Evolutionary conservation across 2,888 invertebrate species (phyloP), one percentile per base, ranked within the genome.

Genomic region (Orthosia gothica): DNA sequence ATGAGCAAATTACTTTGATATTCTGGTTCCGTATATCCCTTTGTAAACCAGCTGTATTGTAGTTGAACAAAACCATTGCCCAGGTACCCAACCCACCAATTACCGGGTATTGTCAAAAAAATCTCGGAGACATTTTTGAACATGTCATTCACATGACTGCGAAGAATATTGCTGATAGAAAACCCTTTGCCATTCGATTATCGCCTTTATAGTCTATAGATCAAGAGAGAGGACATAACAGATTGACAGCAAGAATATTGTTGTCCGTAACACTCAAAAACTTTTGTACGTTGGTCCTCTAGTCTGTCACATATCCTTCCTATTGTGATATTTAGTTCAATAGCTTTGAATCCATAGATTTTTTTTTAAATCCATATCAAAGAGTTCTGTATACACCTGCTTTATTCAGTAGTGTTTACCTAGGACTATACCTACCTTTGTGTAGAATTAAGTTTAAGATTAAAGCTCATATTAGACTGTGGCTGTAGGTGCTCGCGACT

Each of bases 61-160:
- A 90, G 88, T 90, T 92, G 89, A 87, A 96, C 96, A 96, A 96
- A 94, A 93, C 94, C 92, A 86, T 89, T 90, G 91, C 94, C 96
- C 96, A 96, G 96, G 96, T 96, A 96, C 94, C 96, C 95, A 94
- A 95, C 96, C 96, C 96, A 96, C 96, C 96, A 96, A 96, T 96
- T 96, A 96, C 94, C 55, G 85, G 61, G 92, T 89, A 95, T 95
- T 95, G 94, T 94, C 92, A 92, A 93, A 94, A 94, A 96, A 95
- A 93, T 93, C 94, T 92, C 91, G 92, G 96, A 93, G 96, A 96
- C 96, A 96, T 95, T 95, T 95, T 94, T 93, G 94, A 94, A 94
- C 93, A 93, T 95, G 95, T 96, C 96, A 95, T 95, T 95, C 93
- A 92, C 90, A 89, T 87, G 82, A 70, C 76, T 83, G 84, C 84